Base-by-base conservation (phyloP, 2,888 invertebrate genomes). In the Andricus curvator region DNA sequence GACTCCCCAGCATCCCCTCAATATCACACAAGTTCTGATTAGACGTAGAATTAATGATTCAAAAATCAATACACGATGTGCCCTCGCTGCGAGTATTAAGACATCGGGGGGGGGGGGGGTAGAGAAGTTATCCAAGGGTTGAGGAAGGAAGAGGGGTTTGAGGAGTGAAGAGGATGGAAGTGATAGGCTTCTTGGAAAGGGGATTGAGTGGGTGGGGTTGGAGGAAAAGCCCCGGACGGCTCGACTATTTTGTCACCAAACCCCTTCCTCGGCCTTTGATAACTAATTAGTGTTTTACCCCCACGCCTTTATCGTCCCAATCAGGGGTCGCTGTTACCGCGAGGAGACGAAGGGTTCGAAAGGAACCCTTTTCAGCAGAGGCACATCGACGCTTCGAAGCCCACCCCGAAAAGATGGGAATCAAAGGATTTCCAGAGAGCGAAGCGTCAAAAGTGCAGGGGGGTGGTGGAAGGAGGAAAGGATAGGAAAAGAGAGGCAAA, bases 241-340 rank as follows among this genome's bases (percentile, higher is more conserved):
- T 29, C 78, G 79, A 44, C 80, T 90, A 93, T 93, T 93, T 93
- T 91, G 91, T 91, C 91, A 92, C 91, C 91, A 90, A 92, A 89
- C 91, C 91, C 91, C 90, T 89, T 92, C 90, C 89, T 88, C 92
- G 93, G 92, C 94, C 94, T 94, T 94, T 94, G 94, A 94, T 94
- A 94, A 94, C 94, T 94, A 94, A 94, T 94, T 94, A 94, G 94
- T 93, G 94, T 93, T 93, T 93, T 93, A 93, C 93, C 92, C 92
- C 85, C 89, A 86, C 80, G 87, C 87, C 88, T 90, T 90, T 89
- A 89, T 90, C 92, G 91, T 89, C 87, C 91, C 92, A 91, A 92
- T 91, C 92, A 89, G 89, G 89, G 89, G 88, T 87, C 88, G 84
- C 82, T 66, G 88, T 82, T 84, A 85, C 84, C 84, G 84, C 85